Base-by-base conservation (phyloP, 2,113 vertebrate species). In the Nanorana parkeri region DNA sequence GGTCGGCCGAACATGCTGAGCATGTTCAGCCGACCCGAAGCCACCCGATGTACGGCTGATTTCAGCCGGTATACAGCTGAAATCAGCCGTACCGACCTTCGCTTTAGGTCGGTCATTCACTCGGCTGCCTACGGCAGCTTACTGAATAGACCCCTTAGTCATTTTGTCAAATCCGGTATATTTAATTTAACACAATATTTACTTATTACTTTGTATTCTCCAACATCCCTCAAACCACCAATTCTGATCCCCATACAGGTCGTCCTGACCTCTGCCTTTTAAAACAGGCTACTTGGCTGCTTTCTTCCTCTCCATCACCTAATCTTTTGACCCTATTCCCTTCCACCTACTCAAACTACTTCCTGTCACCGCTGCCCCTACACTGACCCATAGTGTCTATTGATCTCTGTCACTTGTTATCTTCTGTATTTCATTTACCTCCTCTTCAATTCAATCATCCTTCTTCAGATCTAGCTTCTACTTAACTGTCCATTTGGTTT, bases 391-490 rank as follows among this genome's bases (percentile, higher is more conserved):
- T 56, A 74, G 23, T 75, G 55, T 17, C 58, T 17, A 61, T 75
- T n/a, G 17, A 61, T 61, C 72, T 41, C 51, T 75, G 29, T 61
- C 56, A 75, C 20, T 60, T 75, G 55, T 75, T 75, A 75, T 75
- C 72, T 75, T 61, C 32, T 20, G 29, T 75, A n/a, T 29, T 75
- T n/a, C 54, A n/a, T 32, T 8, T 19, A 73, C 16, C 21, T 73
- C 71, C 54, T 58, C 56, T 58, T 41, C 15, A 71, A 28, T 17
- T 47, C 19, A 13, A 47, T 21, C 66, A 68, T 21, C 11, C 13
- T 17, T 54, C 16, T 28, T 29, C 28, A 23, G 23, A 23, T 24
- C 60, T 24, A 26, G 24, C 60, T 11, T 24, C 11, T 63, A 24
- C 60, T 63, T 63, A 23, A 11, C 21, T 24, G 0, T 63, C 15